Evolutionary conservation across 1,140 invertebrate genomes (phyloP), one percentile per base, ranked within the genome.

Genomic region (Popillia japonica): DNA sequence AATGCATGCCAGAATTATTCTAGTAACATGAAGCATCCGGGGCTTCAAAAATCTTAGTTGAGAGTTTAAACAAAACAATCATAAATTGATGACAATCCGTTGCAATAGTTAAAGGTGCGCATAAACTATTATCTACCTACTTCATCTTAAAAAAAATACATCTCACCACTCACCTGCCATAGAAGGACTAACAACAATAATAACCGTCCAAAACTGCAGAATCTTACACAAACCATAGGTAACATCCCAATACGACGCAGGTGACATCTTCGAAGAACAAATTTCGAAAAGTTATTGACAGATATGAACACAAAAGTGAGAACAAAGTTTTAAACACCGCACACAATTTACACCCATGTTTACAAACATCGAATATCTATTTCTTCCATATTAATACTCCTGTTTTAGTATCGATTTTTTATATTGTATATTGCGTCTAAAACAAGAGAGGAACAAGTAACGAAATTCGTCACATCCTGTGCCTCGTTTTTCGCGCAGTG

Each of bases 391-490:
- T 20, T 3, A 14, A n/a, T 8, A 11, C 9, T 4, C 22, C 22
- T 8, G 8, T 68, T 27, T 68, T 22, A 8, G 7, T 68, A 34
- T 68, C 14, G 48, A 55, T 55, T n/a, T 17, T 14, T n/a, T 55
- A n/a, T 55, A 14, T 68, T 10, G 22, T 17, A 20, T 27, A 68
- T 10, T 6, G 3, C 20, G 8, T 17, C 4, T 14, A 17, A 9
- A 27, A 68, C 20, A 10, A 17, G 61, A 27, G 3, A 68, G 61
- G 22, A 68, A 68, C 27, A 68, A 68, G 11, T 22, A 68, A 34
- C 61, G 20, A 68, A 27, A 68, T 68, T 68, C 61, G 61, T 68
- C 61, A 68, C 20, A 68, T 68, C 61, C 61, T 68, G 61, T 68
- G 48, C 23, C 20, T 34, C 61, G 22, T 23, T 68, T 68, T 68